These are phyloP conservation scores for Podilymbus podiceps DNA, from an alignment of 2,113 vertebrate species.

Conservation along the genomic window DNA sequence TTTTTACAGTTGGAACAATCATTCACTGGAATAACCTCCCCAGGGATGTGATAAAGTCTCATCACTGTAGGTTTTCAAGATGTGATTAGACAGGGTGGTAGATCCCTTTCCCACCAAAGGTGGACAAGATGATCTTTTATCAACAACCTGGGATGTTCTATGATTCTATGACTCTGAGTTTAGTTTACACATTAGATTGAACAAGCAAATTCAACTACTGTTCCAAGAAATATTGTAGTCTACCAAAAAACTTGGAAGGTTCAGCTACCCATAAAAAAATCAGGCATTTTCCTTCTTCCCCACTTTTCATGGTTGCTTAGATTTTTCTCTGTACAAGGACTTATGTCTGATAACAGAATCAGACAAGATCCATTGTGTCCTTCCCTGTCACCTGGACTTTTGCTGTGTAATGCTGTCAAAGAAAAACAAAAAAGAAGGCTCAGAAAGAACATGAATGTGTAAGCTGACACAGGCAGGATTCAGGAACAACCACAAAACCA, in stretches of 20 bases:
- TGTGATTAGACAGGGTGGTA: neutral
- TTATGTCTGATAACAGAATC: neutral
- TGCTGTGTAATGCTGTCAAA: neutral
- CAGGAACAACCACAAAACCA: too few relatives aligned
- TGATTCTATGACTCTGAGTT: neutral
- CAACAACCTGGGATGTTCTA: accelerated
- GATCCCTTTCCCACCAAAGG: neutral
- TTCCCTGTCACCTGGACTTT: neutral
- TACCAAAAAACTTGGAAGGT: neutral
- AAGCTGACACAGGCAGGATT: too few relatives aligned
- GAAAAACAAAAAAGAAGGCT: neutral
- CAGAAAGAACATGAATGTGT: neutral
- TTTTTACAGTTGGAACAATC: neutral
- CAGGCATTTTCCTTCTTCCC: neutral
- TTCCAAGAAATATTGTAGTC: neutral
- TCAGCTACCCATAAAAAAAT: neutral
- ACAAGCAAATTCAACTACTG: neutral
- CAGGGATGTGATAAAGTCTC: accelerated
- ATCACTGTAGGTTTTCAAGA: neutral
- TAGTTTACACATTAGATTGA: neutral
- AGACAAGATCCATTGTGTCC: neutral
- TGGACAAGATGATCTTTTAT: neutral
- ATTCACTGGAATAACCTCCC: neutral
- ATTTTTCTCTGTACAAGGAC: neutral
- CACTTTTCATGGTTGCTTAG: neutral